Conservation (phyloP, 2,797 vertebrate species). For the Merluccius polli region DNA sequence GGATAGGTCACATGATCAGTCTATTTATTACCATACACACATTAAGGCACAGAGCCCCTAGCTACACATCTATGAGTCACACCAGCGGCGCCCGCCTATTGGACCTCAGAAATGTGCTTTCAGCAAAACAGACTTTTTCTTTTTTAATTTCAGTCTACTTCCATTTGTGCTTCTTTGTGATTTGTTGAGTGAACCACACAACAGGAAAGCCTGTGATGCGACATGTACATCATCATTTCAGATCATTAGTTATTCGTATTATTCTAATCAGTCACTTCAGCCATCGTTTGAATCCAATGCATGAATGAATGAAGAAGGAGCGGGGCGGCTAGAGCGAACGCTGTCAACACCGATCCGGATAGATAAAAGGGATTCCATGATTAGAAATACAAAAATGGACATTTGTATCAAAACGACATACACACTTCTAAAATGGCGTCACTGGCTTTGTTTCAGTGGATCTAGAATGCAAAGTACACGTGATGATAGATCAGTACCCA, state of each 20-base stretch:
- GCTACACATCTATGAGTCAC: constrained; percentile 55
- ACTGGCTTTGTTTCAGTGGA: constrained; percentile 34
- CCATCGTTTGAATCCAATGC: not conserved
- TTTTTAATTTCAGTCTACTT: constrained; percentile 15
- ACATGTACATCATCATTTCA: not conserved
- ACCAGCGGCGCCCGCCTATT: constrained; percentile 38
- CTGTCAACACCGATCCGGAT: constrained; percentile 53
- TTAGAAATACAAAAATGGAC: constrained; percentile 51
- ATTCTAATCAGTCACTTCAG: not conserved
- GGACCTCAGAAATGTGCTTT: constrained; percentile 39
- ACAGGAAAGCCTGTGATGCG: not conserved
- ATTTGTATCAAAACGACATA: constrained; percentile 63
- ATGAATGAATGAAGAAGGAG: constrained; percentile 20
- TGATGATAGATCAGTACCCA: constrained; percentile 31
- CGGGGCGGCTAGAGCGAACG: constrained; percentile 41
- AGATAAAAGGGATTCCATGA: constrained; percentile 64
- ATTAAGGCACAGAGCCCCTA: constrained; percentile 79
- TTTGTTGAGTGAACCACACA: constrained; percentile 23
- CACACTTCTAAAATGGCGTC: constrained; percentile 44
- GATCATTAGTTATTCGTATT: not conserved
- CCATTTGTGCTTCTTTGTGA: constrained; percentile 16
- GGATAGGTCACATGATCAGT: constrained; percentile 12
- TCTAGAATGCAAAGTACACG: constrained; percentile 37
- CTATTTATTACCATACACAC: constrained; percentile 53
- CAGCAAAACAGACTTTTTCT: constrained; percentile 40